phyloP scores from a whole-genome alignment of 2,797 vertebrate genomes.

The Rhynchotus rufescens region DNA sequence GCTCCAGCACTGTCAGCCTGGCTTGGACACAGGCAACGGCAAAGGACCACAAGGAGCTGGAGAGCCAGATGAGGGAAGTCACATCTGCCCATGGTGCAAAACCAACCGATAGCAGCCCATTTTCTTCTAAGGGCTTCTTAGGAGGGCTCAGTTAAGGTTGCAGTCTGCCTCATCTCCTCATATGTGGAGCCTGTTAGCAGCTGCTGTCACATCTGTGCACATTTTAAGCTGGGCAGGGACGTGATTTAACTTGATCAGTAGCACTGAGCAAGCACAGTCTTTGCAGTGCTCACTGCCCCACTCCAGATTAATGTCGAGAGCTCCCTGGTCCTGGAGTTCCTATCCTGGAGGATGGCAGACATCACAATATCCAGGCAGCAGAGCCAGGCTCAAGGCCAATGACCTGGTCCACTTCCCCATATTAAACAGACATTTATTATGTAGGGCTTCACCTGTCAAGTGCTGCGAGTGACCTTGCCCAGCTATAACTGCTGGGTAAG shows the following conservation, averaged over 20 bases:
- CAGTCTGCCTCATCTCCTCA: not conserved
- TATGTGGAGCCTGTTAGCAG: not conserved
- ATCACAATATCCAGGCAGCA: not conserved
- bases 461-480: not conserved
- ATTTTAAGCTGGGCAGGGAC: not conserved
- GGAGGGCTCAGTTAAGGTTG: not conserved
- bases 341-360: not conserved
- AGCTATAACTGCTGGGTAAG: conserved; percentile 6
- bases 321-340: not conserved
- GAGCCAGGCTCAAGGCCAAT: not conserved
- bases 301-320: not conserved
- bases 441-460: not conserved
- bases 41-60: not conserved
- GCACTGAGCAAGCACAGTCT: not conserved
- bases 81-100: not conserved
- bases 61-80: not conserved
- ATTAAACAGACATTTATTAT: not conserved
- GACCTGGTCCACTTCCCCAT: conserved; percentile 6
- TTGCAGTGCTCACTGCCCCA: not conserved
- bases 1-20: too few relatives aligned
- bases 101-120: not conserved
- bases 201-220: not conserved
- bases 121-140: not conserved
- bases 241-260: not conserved
- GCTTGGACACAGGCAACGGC: not conserved